phyloP scores from a whole-genome alignment of 2,888 invertebrate species.

The Nemotelus pantherinus region DNA sequence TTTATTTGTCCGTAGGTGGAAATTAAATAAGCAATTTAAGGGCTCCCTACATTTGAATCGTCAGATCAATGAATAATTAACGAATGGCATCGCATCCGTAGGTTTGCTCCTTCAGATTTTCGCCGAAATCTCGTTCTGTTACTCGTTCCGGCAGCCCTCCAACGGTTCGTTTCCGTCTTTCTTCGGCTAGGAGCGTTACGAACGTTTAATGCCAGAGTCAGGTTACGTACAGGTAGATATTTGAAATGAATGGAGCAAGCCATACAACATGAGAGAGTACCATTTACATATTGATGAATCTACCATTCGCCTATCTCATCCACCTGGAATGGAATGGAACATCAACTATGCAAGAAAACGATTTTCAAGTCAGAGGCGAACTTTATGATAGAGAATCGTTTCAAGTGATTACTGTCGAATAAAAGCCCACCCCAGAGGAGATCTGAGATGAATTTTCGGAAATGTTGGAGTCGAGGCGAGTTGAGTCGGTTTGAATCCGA shows the following conservation, averaged over 20 bases:
- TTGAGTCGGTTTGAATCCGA: background rate
- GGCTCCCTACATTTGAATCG: background rate
- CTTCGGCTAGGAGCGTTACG: background rate
- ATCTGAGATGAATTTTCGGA: slow-evolving; percentile 1
- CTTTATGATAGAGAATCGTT: slow-evolving; percentile 28
- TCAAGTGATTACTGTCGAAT: slow-evolving; percentile 36
- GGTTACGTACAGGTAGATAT: slow-evolving; percentile 24
- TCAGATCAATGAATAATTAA: slow-evolving; percentile 24
- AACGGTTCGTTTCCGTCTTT: background rate
- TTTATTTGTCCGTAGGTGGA: slow-evolving; percentile 19
- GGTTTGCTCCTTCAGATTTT: background rate
- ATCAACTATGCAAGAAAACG: slow-evolving; percentile 35
- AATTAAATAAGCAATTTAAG: slow-evolving; percentile 8
- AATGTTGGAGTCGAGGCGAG: background rate
- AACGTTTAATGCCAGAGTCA: background rate
- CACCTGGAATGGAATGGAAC: background rate
- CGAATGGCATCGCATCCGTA: background rate
- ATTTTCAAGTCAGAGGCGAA: slow-evolving; percentile 8
- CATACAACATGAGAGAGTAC: slow-evolving; percentile 33
- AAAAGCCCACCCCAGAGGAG: background rate
- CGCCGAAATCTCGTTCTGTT: slow-evolving; percentile 1
- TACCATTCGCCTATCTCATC: slow-evolving; percentile 16
- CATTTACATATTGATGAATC: slow-evolving; percentile 41
- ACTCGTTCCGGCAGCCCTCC: slow-evolving; percentile 20
- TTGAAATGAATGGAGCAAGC: slow-evolving; percentile 36